Conservation (phyloP, 2,113 vertebrate species). For the Macheiramphus alcinus region DNA sequence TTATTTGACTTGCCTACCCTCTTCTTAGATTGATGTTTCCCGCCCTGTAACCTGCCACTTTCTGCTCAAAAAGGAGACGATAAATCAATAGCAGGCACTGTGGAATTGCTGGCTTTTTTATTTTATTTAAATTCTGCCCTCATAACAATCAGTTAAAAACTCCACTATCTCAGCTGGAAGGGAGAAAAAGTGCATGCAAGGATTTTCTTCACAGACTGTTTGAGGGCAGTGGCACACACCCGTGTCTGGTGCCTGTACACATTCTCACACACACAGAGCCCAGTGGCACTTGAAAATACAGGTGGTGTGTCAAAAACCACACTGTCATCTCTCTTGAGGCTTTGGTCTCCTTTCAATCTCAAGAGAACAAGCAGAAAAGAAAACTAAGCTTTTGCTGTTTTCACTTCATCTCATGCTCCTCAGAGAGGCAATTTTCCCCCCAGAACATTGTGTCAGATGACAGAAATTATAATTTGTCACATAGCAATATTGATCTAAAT, state of each 20-base stretch:
- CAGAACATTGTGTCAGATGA: not conserved
- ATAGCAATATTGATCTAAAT: conserved; percentile 3
- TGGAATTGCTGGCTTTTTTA: not conserved
- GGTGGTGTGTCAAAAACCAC: not conserved
- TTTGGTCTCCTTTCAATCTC: not conserved
- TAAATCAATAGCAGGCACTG: not conserved
- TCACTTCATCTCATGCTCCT: not conserved
- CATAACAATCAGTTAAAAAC: not conserved
- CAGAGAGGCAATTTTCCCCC: not conserved
- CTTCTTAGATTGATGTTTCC: not conserved
- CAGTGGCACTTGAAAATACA: not conserved
- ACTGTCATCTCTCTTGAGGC: not conserved
- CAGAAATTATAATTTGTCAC: conserved; percentile 1
- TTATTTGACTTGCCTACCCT: not conserved
- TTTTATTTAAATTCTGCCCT: conserved; percentile 6
- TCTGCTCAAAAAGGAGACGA: not conserved
- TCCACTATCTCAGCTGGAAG: not conserved
- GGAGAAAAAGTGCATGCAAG: not conserved
- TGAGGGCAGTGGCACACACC: not conserved
- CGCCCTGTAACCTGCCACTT: not conserved
- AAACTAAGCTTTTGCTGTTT: not conserved
- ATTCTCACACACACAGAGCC: not conserved
- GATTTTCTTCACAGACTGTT: not conserved
- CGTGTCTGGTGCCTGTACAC: not conserved
- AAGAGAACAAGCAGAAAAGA: not conserved